Percentiles rank a stretch among this genome's conserved stretches.
These are phyloP conservation scores for Rotaria socialis DNA, from an alignment of 2,888 invertebrate species.

Conservation along the genomic window DNA sequence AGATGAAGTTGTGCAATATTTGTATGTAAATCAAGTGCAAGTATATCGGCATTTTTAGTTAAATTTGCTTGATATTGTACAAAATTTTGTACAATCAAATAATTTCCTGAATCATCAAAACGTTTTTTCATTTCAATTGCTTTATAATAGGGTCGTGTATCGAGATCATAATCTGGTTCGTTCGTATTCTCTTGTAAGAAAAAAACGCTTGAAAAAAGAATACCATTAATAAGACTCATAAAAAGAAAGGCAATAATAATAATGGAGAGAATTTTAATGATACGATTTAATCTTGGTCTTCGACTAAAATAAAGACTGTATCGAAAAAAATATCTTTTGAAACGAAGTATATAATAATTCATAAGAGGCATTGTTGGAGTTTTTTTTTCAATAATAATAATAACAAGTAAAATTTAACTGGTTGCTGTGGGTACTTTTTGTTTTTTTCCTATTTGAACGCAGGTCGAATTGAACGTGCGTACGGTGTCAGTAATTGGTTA, in stretches of 20 bases:
- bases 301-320: background rate
- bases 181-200: background rate
- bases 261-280: background rate
- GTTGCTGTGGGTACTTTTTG: too few relatives aligned
- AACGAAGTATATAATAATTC: background rate
- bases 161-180: constrained; percentile 22
- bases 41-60: background rate
- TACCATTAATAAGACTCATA: background rate
- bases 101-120: background rate
- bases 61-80: background rate
- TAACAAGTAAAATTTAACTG: too few relatives aligned
- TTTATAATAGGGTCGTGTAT: constrained; percentile 31
- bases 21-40: background rate
- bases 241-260: constrained; percentile 1
- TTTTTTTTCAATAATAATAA: too few relatives aligned
- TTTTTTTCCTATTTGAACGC: background rate
- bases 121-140: constrained; percentile 16
- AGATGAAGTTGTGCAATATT: background rate
- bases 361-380: background rate
- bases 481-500: constrained; percentile 25
- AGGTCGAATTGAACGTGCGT: background rate
- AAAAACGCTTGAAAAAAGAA: background rate
- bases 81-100: constrained; percentile 21
- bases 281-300: background rate
- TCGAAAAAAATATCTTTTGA: background rate